Evolutionary conservation across 1,140 invertebrate genomes (phyloP), one percentile per base, ranked within the genome.

Genomic region (Lineus longissimus): DNA sequence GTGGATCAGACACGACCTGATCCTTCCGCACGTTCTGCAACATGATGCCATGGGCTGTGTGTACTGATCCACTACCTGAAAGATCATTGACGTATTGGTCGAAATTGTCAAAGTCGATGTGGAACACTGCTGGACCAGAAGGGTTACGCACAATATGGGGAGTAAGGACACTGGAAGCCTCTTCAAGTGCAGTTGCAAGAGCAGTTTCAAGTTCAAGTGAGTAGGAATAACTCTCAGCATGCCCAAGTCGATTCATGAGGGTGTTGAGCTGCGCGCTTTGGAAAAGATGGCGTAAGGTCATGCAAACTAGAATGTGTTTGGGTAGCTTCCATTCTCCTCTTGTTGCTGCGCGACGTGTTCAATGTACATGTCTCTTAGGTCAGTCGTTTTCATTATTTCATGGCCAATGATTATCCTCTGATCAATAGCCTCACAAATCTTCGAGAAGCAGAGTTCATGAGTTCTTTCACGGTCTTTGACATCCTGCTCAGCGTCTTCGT

Each of bases 41-140:
- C 65, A 67, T 68, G 23, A 71, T 73, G 0, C 68, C 70, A 64
- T 70, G 45, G 36, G 66, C 36, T 40, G 58, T 65, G 41, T 70
- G 66, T 0, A 72, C 62, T 59, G 55, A 69, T 1, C 36, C 64
- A 15, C 19, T 51, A 9, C 65, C 59, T 31, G 51, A 61, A 7
- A 72, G 6, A 31, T 45, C 55, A 43, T 67, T 72, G 4, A 69
- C 2, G 4, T 70, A 41, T 47, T 72, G 57, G 54, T 73, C 70
- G 60, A 70, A 71, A 30, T 70, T 72, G 54, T 72, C 70, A 62
- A 70, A 73, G 27, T 73, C 63, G 0, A 61, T 64, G 43, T 70
- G 66, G 31, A 70, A 67, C 15, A 65, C 30, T 22, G 64, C 60
- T 13, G 57, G 54, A 23, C 33, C 61, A 41, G 56, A 22, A 13